Evolutionary conservation across 2,888 invertebrate genomes (phyloP), one percentile per base, ranked within the genome.

Genomic region (Urechis unicinctus): DNA sequence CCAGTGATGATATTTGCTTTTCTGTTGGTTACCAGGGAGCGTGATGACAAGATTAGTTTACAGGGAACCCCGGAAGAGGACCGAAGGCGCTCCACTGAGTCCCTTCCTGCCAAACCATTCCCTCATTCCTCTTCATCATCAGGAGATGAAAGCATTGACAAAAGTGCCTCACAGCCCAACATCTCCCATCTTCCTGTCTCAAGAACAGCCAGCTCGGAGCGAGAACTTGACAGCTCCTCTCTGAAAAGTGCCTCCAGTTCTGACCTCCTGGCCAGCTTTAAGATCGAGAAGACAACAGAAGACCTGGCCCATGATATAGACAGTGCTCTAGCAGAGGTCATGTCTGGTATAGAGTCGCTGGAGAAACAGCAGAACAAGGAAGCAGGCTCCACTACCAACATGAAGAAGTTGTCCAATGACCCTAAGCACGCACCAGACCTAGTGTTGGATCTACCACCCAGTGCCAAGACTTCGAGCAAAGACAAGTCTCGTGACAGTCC

Each of bases 261-360:
- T 26, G 41, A 5, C 31, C 29, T 30, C 31, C 45, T 30, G n/a
- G 50, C 5, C 3, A 31, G 28, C 30, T n/a, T 29, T 5, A 50
- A 55, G 36, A 36, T 36, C 17, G 49, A 55, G 6, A 62, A 59
- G 55, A 63, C 54, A 52, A 62, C 64, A 2, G 68, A 68, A n/a
- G 69, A 72, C 50, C 54, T 69, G 21, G 58, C 65, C 5, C 54
- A 61, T 42, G 74, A 75, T 59, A 74, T 78, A 54, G 78, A 78
- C 61, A 68, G 62, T 45, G 77, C 77, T n/a, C 61, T 78, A 45
- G 76, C 77, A 17, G 75, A 77, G 61, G 75, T 78, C 24, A 74
- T 76, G 69, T 74, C 73, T 1, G 76, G 75, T 26, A 65, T 77
- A 26, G 65, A 74, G 53, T 71, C 71, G 1, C 61, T 77, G 53